A percentile compares a stretch with the other conserved stretches of the same genome.
Evolutionary conservation across 2,797 vertebrate species (phyloP).

Genomic region (Otolemur crassicaudatus): DNA sequence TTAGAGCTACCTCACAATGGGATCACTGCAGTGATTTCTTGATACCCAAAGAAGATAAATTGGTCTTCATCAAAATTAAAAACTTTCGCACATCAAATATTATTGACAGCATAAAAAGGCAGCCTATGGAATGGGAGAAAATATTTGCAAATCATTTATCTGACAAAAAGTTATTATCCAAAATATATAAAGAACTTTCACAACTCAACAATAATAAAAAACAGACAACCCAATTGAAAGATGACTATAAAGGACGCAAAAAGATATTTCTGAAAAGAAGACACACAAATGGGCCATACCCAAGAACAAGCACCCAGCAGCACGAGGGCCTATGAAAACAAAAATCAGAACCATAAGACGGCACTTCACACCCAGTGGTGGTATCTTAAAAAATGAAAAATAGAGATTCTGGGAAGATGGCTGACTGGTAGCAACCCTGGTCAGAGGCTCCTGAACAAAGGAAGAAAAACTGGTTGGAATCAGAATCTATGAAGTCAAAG

Average conservation of each 20-base stretch:
- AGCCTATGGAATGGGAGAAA: background rate
- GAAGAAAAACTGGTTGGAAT: too few species aligned
- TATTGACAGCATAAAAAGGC: background rate
- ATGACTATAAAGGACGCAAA: background rate
- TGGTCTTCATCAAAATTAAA: background rate
- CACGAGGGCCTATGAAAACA: background rate
- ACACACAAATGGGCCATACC: background rate
- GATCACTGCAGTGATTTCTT: background rate
- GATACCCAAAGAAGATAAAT: background rate
- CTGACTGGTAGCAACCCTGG: too few species aligned
- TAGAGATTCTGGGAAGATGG: too few species aligned
- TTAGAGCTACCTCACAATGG: background rate
- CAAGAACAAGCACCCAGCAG: background rate
- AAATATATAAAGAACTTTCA: slow-evolving; percentile 9
- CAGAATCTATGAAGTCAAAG: too few species aligned
- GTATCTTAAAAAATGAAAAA: background rate
- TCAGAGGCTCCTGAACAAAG: too few species aligned
- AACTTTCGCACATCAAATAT: background rate
- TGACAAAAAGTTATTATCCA: background rate
- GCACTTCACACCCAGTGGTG: background rate
- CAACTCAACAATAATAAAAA: background rate
- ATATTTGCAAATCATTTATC: background rate
- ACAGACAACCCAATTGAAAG: background rate
- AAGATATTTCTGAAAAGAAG: background rate
- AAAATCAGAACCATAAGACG: background rate